Evolutionary conservation across 1,140 invertebrate genomes (phyloP), one percentile per base, ranked within the genome.

Genomic region (Drosophila auraria): DNA sequence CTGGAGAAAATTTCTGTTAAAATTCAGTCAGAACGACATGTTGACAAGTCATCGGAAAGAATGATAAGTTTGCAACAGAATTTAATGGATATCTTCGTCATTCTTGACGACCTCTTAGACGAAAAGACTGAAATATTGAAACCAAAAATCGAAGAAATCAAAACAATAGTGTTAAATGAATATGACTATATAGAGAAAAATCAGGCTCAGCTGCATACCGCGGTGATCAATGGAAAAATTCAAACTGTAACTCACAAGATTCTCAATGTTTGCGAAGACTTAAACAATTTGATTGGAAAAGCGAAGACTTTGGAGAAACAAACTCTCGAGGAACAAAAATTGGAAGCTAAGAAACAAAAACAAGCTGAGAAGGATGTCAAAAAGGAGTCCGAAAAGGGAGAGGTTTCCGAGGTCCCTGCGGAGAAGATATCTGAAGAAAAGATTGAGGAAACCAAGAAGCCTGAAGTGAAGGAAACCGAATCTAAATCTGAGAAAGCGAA

Each of bases 31-130:
- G 36, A 69, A 7, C 23, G 44, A 14, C 63, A 78, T 36, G 49
- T 75, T 9, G 77, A 91, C 54, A 92, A 92, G 53, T 80, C 84
- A 7, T 78, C 80, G 14, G 78, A 73, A 58, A 83, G 77, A 56
- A 84, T 90, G 78, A 71, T 90, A 3, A 66, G 77, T 30, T 51
- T 92, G 15, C 91, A 91, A 74, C 81, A 91, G 53, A 83, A 69
- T 56, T 44, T 92, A 27, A 91, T 92, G 82, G 80, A 92, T 36
- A 78, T 87, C 14, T 87, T 91, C 38, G 64, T 83, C 8, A 74
- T 91, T 25, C 47, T 91, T 2, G 91, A 92, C 70, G 91, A 92
- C 14, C 27, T 90, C 2, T 36, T 77, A 23, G 72, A 84, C 38
- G 82, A 90, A 3, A 70, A 68, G 12, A 78, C 63, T 8, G 30